Base-by-base conservation (phyloP, 2,113 vertebrate species). In the Gorsachius goisagi region DNA sequence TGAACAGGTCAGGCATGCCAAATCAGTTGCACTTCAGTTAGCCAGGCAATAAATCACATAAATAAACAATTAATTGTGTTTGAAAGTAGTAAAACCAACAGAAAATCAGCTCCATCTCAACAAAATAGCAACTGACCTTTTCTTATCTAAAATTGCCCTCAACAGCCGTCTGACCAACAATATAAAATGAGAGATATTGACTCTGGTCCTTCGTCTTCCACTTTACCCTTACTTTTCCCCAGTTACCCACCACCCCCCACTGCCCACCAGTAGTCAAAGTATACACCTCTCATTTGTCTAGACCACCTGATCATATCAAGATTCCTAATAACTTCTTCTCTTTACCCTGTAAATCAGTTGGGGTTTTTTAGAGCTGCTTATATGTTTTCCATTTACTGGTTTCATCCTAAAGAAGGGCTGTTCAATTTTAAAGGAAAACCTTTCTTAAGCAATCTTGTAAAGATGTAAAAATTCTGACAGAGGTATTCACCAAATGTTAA, bases 61-160 rank as follows among this genome's bases (percentile, higher is more conserved):
- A 90, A 63, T 60, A 85, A 88, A 44, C 37, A 91, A 88, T 91
- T 93, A 94, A 92, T 96, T 95, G 41, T 77, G 53, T 59, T 93
- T 84, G 55, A 73, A 95, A 86, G 77, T 60, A 93, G 63, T 60
- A 66, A 90, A 92, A 89, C 37, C 41, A 88, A 82, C 56, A 84
- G 94, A 96, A 97, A 94, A 90, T 90, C 66, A 82, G 79, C 64
- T 88, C 49, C 52, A 74, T 80, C 60, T 95, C 59, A 53, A 74
- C 47, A 87, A 93, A 96, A 91, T 80, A 72, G 39, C 90, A 94
- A 24, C 66, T 85, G 76, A 73, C 49, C 60, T 95, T 94, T 96
- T 69, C 88, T 58, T 77, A 88, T 53, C 27, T 95, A 55, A 50
- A 67, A 64, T 21, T 85, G 82, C 35, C 26, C 37, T 81, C 20